Base-by-base conservation (phyloP, 1,140 invertebrate species). In the Triops longicaudatus region DNA sequence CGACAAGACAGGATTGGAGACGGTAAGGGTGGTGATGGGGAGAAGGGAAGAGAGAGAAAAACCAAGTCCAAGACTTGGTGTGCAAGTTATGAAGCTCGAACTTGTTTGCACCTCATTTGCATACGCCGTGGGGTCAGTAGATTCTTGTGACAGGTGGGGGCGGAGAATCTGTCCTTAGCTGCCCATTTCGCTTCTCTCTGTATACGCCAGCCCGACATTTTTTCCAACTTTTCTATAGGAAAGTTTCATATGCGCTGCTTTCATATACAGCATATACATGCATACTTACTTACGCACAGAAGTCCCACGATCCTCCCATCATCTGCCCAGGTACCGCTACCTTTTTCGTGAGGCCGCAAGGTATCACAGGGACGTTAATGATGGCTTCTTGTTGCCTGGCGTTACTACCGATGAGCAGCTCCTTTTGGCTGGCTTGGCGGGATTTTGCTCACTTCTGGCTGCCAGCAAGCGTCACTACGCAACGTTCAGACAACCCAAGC, bases 91-190 rank as follows among this genome's bases (percentile, higher is more conserved):
- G 50, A 63, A 63, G 50, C 50, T 63, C 17, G 9, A 63, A 22
- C 50, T 63, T 63, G 50, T 63, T 63, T 63, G 50, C 50, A 63
- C 50, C 50, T 63, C 50, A 63, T 63, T 63, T 63, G 50, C 50
- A 63, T 63, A 63, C 50, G 50, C 50, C 50, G 50, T 63, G 50
- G 50, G 50, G 50, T 63, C 50, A 22, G 50, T 63, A 63, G 50
- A 63, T 63, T 63, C 50, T 22, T 63, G 50, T 63, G 50, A 63
- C 50, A 63, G 50, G 50, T 63, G 50, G 50, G 50, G 50, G 50
- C 50, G 50, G 50, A 63, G 50, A 63, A 63, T 22, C 50, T 63
- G 50, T 63, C 50, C 50, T 63, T 63, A 14, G n/a, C 50, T 63
- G 50, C 50, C 50, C 50, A 63, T 63, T 63, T 63, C 50, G 50